Evolutionary conservation across 2,888 invertebrate species (phyloP).

Genomic region (Alsophila aescularia): DNA sequence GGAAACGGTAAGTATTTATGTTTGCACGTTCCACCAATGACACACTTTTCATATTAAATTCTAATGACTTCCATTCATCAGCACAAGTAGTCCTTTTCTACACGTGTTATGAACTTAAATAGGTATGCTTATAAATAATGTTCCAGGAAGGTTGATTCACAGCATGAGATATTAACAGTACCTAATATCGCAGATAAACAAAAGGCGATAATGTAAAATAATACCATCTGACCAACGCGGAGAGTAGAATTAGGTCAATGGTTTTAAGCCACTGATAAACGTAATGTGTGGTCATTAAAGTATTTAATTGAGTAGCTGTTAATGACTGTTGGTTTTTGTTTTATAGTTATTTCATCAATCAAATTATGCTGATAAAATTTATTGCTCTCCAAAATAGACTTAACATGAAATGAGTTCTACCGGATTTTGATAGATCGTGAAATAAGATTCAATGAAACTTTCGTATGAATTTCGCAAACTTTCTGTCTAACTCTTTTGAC

Average conservation of each 20-base stretch:
- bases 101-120: too few relatives aligned
- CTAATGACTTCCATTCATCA: too few relatives aligned
- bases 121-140: neutral
- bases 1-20: too few relatives aligned
- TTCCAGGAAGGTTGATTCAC: constrained; percentile 1
- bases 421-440: too few relatives aligned
- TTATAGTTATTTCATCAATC: neutral
- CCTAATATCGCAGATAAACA: neutral
- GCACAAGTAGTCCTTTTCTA: too few relatives aligned
- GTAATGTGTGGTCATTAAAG: neutral
- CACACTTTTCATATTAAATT: too few relatives aligned
- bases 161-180: neutral
- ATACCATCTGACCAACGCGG: constrained; percentile 29
- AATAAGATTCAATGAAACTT: too few relatives aligned
- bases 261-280: neutral
- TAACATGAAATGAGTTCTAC: too few relatives aligned
- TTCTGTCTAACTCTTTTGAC: too few relatives aligned
- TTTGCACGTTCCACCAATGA: too few relatives aligned
- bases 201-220: constrained; percentile 1
- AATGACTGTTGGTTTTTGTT: neutral
- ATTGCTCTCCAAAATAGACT: too few relatives aligned
- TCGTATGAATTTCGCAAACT: too few relatives aligned
- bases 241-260: constrained; percentile 11
- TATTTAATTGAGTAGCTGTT: neutral
- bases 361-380: neutral